These are phyloP conservation scores for Ooceraea biroi DNA, from an alignment of 1,140 invertebrate genomes.

Conservation along the genomic window DNA sequence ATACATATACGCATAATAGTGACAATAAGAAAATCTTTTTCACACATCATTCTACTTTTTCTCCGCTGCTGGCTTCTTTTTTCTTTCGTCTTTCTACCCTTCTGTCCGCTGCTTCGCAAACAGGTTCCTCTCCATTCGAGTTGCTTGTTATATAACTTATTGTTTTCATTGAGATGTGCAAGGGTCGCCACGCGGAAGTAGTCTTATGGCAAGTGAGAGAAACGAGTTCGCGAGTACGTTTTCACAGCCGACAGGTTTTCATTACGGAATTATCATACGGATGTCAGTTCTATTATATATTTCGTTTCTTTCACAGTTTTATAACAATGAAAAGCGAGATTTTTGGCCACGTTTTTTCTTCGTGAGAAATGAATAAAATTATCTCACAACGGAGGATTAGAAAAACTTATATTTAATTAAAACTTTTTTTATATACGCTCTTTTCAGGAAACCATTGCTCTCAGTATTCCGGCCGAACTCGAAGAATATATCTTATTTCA, in stretches of 20 bases:
- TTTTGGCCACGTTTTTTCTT: slow-evolving; percentile 22
- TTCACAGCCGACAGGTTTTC: slow-evolving; percentile 30
- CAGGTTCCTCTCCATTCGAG: slow-evolving; percentile 73
- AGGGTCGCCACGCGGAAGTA: slow-evolving; percentile 60
- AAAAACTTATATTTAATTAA: too few relatives aligned
- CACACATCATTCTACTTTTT: slow-evolving; percentile 29
- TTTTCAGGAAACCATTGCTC: too few relatives aligned
- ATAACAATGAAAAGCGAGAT: slow-evolving; percentile 27
- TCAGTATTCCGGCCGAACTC: too few relatives aligned
- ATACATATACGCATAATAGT: not conserved
- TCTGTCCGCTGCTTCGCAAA: slow-evolving; percentile 54
- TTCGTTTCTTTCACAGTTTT: slow-evolving; percentile 53
- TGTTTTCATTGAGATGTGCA: slow-evolving; percentile 71
- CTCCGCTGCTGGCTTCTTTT: slow-evolving; percentile 48
- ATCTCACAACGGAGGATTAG: slow-evolving; percentile 23
- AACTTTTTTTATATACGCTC: too few relatives aligned
- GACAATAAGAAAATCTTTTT: slow-evolving; percentile 53
- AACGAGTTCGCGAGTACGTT: slow-evolving; percentile 67
- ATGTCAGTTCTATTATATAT: slow-evolving; percentile 39
- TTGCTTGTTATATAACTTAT: slow-evolving; percentile 75
- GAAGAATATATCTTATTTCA: too few relatives aligned
- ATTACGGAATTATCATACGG: slow-evolving; percentile 52
- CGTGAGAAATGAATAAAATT: slow-evolving; percentile 39
- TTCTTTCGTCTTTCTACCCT: not conserved
- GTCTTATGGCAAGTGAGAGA: slow-evolving; percentile 54